Base-by-base conservation (phyloP, 1,140 invertebrate species). In the Drosophila nigrodunni region DNA sequence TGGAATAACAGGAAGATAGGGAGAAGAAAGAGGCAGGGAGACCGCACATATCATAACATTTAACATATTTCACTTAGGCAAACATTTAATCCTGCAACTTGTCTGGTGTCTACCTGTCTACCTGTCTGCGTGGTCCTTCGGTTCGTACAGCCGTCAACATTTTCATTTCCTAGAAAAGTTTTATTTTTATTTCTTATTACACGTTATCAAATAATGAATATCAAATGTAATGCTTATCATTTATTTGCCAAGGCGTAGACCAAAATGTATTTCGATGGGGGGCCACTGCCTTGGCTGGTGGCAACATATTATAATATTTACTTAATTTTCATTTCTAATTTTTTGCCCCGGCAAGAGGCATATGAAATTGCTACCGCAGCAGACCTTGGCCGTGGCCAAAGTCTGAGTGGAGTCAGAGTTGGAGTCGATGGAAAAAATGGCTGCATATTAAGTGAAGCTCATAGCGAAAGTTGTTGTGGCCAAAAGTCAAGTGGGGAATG, bases 151-250 rank as follows among this genome's bases (percentile, higher is more conserved):
- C 46, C 47, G 57, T 49, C 44, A 67, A 79, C 66, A 74, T 85
- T 87, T 85, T 81, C 81, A 90, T 92, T 91, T 92, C 90, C 74
- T 82, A 68, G 90, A 90, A 7, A 18, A 41, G 82, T 82, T 91
- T 80, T 90, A 82, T 87, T 90, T 90, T 88, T 85, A 91, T 90
- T 80, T 72, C 87, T 81, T 90, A 86, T 89, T 87, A 74, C 75
- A 65, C 74, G 69, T 87, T 91, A 91, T 92, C 90, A 92, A 92
- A 92, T 92, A 92, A 92, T 92, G 90, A 92, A 92, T 92, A 92
- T 92, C 90, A 92, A 92, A 92, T 92, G 87, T 89, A 92, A 92
- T 92, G 87, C 90, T 92, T 92, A 92, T 92, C 90, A 92, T 92
- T 90, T 92, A 90, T 90, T 91, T 91, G 90, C 90, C 75, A 80